A percentile compares a stretch with the other conserved stretches of the same genome.
phyloP scores from a whole-genome alignment of 2,797 vertebrate species.

The Buphagus erythrorhynchus region DNA sequence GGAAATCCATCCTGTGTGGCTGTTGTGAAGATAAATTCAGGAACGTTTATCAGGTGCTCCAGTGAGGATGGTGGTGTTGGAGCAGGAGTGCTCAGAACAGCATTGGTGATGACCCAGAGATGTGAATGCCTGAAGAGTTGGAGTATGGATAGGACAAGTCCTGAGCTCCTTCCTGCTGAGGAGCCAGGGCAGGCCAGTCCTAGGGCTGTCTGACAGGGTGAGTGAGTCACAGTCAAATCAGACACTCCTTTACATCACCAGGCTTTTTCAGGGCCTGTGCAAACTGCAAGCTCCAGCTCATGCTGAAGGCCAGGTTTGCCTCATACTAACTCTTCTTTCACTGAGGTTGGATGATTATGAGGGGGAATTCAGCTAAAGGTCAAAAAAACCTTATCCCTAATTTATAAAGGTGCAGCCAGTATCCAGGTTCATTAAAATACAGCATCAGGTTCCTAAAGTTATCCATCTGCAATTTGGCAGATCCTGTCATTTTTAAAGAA shows the following conservation, averaged over 20 bases:
- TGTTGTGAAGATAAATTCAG: neutral
- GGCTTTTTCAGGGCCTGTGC: neutral
- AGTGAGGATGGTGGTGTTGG: neutral
- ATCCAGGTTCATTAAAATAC: neutral
- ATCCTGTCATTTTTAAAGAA: neutral
- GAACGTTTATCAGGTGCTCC: neutral
- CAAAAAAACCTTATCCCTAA: neutral
- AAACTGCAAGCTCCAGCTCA: neutral
- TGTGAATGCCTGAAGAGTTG: neutral
- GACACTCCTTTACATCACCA: neutral
- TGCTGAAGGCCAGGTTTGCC: neutral
- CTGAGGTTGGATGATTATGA: neutral
- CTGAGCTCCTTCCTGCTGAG: neutral
- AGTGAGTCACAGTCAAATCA: slow-evolving; percentile 18
- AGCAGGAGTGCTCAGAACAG: neutral
- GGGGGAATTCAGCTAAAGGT: neutral
- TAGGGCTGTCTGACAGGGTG: neutral
- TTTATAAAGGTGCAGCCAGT: neutral
- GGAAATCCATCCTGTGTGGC: neutral
- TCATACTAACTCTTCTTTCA: neutral
- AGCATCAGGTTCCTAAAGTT: neutral
- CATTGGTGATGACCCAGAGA: accelerated
- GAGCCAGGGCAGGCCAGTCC: neutral
- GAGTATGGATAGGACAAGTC: neutral
- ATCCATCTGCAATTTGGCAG: neutral